Evolutionary conservation across 2,888 invertebrate species (phyloP), one percentile per base, ranked within the genome.

Genomic region (Crossocerus cetratus): DNA sequence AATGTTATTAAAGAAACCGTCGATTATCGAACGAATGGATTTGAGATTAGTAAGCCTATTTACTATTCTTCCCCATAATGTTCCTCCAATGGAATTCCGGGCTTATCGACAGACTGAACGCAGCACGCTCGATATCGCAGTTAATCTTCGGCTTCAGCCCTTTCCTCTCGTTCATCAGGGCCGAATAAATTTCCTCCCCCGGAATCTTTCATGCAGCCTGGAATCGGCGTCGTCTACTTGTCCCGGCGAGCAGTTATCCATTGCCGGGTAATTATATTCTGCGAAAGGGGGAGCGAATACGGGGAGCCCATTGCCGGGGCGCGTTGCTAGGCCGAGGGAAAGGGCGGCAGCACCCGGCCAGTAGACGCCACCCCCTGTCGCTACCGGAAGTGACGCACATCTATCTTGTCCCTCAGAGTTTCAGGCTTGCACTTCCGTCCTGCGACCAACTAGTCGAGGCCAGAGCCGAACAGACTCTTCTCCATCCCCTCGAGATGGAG

Each of bases 311-410:
- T 5, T 32, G 32, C 32, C 11, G n/a, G 43, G 43, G 5, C 43
- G 13, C 43, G 5, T 4, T 13, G 43, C 83, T 81, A 79, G 77
- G 69, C 68, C 74, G 58, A 69, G 69, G 65, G 77, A 72, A 76
- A 76, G 83, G 83, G 83, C 82, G 85, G 84, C 79, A 87, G 89
- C 78, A 88, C 87, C 81, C 32, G 32, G 32, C 32, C 32, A 32
- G 80, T 76, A 88, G 90, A 88, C 90, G 90, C 89, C 89, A 89
- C 86, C 89, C 87, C 87, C 88, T 87, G 90, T 89, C 90, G 88
- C 88, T 86, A 86, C 88, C 89, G 90, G 90, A 90, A 89, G 90
- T 89, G 85, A 89, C 88, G 89, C 88, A 89, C 89, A 90, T 90
- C 87, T 87, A 90, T 90, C 90, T 90, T 90, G 83, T 84, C 85